Conservation (phyloP, 2,797 vertebrate species). For the Neosilurus hyrtlii region DNA sequence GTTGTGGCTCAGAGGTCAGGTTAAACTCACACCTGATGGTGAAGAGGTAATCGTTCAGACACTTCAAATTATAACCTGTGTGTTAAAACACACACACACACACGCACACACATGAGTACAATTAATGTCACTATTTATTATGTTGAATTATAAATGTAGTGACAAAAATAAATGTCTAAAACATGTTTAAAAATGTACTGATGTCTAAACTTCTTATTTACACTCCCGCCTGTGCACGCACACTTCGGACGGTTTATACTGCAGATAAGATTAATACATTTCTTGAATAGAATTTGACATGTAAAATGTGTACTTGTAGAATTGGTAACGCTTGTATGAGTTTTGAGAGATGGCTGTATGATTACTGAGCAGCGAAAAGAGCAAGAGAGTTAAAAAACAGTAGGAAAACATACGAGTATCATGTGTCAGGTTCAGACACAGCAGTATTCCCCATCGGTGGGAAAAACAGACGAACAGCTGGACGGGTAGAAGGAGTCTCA, state of each 20-base stretch:
- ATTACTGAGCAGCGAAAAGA: background rate
- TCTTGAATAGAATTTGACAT: background rate
- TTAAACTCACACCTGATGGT: constrained; percentile 66
- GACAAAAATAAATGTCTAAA: background rate
- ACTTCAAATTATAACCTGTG: constrained; percentile 46
- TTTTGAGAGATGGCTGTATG: too few species aligned
- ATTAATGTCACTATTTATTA: background rate
- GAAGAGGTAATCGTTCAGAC: constrained; percentile 64
- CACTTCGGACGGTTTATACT: background rate
- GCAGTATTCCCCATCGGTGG: background rate
- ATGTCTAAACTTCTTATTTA: background rate
- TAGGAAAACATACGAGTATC: background rate
- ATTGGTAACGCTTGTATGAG: background rate
- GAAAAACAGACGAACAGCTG: constrained; percentile 22
- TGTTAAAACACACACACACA: constrained; percentile 43
- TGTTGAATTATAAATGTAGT: background rate
- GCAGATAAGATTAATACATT: background rate
- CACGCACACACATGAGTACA: constrained; percentile 42
- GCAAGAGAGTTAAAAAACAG: background rate
- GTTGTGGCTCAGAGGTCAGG: constrained; percentile 22
- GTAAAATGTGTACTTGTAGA: background rate
- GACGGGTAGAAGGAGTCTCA: constrained; percentile 6
- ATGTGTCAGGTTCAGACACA: background rate
- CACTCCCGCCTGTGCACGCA: background rate
- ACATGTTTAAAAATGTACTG: background rate